A percentile compares a stretch with the other conserved stretches of the same genome.
Evolutionary conservation across 1,140 invertebrate species (phyloP).

Genomic region (Asbolus verrucosus): DNA sequence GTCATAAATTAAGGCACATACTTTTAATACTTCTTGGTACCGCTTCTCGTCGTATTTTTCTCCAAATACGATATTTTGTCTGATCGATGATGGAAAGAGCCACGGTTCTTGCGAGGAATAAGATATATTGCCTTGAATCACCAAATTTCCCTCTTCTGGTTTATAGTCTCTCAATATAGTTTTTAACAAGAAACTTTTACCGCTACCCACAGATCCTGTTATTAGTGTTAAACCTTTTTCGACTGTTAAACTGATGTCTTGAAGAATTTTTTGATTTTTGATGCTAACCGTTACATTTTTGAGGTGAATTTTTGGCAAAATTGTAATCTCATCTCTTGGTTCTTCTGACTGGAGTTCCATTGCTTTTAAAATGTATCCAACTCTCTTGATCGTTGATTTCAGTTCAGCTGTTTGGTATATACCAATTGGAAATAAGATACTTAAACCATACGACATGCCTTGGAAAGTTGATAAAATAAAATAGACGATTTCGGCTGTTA

Average conservation of each 20-base stretch:
- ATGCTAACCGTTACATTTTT: slow-evolving; percentile 51
- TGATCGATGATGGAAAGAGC: slow-evolving; percentile 72
- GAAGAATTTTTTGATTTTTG: slow-evolving; percentile 66
- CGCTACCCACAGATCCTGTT: slow-evolving; percentile 82
- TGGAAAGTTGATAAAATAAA: slow-evolving; percentile 81
- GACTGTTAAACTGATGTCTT: slow-evolving; percentile 71
- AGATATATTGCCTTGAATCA: slow-evolving; percentile 75
- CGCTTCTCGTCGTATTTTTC: slow-evolving; percentile 62
- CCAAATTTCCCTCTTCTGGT: slow-evolving; percentile 70
- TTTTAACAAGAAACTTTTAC: slow-evolving; percentile 81
- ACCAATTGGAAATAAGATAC: slow-evolving; percentile 80
- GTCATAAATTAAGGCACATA: slow-evolving; percentile 75
- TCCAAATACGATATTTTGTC: slow-evolving; percentile 76
- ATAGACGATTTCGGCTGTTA: slow-evolving; percentile 83
- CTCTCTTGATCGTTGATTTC: slow-evolving; percentile 50
- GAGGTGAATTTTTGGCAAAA: slow-evolving; percentile 50
- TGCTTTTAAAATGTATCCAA: slow-evolving; percentile 49
- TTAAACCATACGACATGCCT: slow-evolving; percentile 77
- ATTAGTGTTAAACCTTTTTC: slow-evolving; percentile 74
- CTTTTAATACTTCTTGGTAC: slow-evolving; percentile 73
- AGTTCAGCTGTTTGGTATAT: slow-evolving; percentile 70
- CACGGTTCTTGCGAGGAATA: slow-evolving; percentile 85
- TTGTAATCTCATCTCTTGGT: slow-evolving; percentile 17
- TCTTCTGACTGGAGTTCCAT: slow-evolving; percentile 55
- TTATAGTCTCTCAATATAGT: slow-evolving; percentile 78